phyloP scores from a whole-genome alignment of 2,113 vertebrate species.

The Rhombomys opimus region DNA sequence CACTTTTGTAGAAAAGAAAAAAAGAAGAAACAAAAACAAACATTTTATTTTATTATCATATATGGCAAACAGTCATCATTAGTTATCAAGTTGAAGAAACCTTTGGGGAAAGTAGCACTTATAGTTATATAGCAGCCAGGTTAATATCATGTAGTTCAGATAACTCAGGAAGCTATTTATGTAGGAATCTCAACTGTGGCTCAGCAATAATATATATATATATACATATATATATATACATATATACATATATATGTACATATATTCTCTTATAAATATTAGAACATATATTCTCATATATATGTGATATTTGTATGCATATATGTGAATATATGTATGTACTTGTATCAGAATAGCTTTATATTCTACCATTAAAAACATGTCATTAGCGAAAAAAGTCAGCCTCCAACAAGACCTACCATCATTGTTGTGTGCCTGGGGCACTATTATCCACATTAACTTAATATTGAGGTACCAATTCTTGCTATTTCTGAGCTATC shows the following conservation, averaged over 20 bases:
- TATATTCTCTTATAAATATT: too few relatives aligned
- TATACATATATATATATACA: neutral
- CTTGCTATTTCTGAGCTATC: neutral
- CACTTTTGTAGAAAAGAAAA: neutral
- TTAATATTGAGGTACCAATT: neutral
- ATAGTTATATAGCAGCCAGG: neutral
- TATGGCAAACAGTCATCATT: neutral
- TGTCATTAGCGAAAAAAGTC: neutral
- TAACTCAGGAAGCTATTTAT: neutral
- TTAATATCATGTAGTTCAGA: neutral
- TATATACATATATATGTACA: too few relatives aligned
- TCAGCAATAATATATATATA: neutral
- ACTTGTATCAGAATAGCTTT: neutral
- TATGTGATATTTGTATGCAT: neutral
- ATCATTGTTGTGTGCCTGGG: neutral
- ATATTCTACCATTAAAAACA: neutral
- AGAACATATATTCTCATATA: neutral
- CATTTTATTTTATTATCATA: neutral
- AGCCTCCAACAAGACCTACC: neutral
- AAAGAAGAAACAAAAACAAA: neutral
- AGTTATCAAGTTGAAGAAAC: constrained; percentile 12
- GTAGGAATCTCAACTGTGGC: neutral
- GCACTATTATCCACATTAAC: neutral
- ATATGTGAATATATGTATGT: too few relatives aligned
- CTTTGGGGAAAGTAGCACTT: neutral